These are phyloP conservation scores for Drosophila ananassae DNA, from an alignment of 1,140 invertebrate genomes.

Conservation along the genomic window DNA sequence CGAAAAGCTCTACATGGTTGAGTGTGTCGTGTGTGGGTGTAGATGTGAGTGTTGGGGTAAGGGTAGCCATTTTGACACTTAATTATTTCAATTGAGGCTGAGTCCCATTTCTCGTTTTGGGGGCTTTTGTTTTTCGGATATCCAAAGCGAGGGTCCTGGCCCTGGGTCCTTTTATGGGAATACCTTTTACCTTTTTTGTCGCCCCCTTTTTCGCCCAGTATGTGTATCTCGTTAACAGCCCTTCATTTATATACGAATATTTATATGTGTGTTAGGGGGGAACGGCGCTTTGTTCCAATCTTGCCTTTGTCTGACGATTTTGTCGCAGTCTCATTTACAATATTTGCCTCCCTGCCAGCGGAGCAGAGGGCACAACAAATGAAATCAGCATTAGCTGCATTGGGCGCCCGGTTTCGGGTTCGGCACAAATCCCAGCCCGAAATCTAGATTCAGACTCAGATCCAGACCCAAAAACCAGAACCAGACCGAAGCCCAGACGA, in stretches of 20 bases:
- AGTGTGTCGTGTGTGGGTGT: background rate
- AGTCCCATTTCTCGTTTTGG: constrained; percentile 29
- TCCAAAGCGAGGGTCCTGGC: constrained; percentile 5
- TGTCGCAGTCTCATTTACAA: constrained; percentile 78
- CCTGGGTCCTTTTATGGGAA: constrained; percentile 28
- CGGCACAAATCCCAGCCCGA: constrained; percentile 16
- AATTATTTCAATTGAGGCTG: constrained; percentile 74
- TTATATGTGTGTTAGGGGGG: constrained; percentile 17
- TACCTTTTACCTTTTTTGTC: constrained; percentile 40
- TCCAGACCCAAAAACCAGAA: constrained; percentile 11
- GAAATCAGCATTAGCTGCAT: constrained; percentile 71
- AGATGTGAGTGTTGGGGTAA: constrained; percentile 11
- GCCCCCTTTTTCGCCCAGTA: background rate
- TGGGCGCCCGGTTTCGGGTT: constrained; percentile 29
- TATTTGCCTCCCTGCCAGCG: constrained; percentile 58
- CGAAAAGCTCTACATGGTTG: constrained; percentile 4
- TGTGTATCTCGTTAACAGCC: constrained; percentile 60
- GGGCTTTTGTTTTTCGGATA: constrained; percentile 51
- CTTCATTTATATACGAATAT: constrained; percentile 52
- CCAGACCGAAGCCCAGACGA: constrained; percentile 20
- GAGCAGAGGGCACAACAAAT: constrained; percentile 55
- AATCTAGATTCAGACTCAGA: constrained; percentile 15
- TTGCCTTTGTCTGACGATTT: constrained; percentile 70
- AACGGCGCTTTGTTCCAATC: constrained; percentile 39
- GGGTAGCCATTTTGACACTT: constrained; percentile 69